Evolutionary conservation across 2,888 invertebrate species (phyloP).

Genomic region (Ochropleura leucogaster): DNA sequence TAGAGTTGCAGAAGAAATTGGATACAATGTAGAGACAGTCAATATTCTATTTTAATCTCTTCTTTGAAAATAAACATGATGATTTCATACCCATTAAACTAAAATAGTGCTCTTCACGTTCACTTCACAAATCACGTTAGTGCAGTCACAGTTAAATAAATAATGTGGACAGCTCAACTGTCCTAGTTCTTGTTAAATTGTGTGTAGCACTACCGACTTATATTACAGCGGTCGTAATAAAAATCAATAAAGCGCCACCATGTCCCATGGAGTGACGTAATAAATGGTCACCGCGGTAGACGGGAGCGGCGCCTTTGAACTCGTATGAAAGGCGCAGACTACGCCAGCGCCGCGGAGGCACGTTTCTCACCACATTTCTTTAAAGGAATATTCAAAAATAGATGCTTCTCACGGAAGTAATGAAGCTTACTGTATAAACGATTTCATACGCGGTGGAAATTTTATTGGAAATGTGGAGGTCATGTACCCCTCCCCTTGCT

Average conservation of each 20-base stretch:
- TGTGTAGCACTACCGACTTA: slow-evolving; percentile 44
- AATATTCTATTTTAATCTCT: slow-evolving; percentile 28
- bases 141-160: slow-evolving; percentile 52
- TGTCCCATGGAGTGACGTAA: slow-evolving; percentile 60
- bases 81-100: slow-evolving; percentile 54
- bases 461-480: slow-evolving; percentile 81
- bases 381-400: slow-evolving; percentile 81
- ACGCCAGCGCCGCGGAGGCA: slow-evolving; percentile 67
- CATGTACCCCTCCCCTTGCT: slow-evolving; percentile 63
- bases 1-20: slow-evolving; percentile 2
- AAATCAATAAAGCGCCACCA: slow-evolving; percentile 59
- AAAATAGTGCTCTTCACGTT: slow-evolving; percentile 44
- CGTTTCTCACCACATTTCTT: slow-evolving; percentile 72
- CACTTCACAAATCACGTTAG: slow-evolving; percentile 43
- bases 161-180: slow-evolving; percentile 42
- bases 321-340: slow-evolving; percentile 70
- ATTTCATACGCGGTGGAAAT: slow-evolving; percentile 80
- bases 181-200: slow-evolving; percentile 51
- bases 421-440: slow-evolving; percentile 85
- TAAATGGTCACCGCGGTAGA: slow-evolving; percentile 72
- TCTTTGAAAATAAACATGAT: slow-evolving; percentile 47
- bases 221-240: slow-evolving; percentile 47
- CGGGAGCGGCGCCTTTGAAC: slow-evolving; percentile 75
- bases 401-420: slow-evolving; percentile 80
- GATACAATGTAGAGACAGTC: slow-evolving; percentile 11